Percentiles rank a stretch among this genome's conserved stretches.
phyloP scores from a whole-genome alignment of 2,113 vertebrate species.

The Nibea coibor region DNA sequence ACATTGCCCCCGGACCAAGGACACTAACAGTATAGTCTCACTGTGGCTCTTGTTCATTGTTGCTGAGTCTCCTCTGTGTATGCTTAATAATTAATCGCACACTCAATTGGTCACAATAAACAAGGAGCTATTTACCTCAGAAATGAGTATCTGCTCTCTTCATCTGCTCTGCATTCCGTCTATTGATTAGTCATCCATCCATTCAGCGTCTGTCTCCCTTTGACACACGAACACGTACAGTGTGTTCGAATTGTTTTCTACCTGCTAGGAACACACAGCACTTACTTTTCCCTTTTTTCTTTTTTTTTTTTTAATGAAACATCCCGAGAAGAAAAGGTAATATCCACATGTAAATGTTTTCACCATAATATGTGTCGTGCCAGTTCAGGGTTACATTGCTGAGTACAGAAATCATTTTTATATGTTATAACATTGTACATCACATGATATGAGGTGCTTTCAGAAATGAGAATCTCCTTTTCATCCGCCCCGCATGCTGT shows the following conservation, averaged over 20 bases:
- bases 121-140: constrained; percentile 57
- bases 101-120: constrained; percentile 71
- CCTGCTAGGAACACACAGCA: constrained; percentile 15
- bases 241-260: constrained; percentile 18
- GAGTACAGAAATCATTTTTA: not conserved
- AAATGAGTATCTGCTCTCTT: constrained; percentile 66
- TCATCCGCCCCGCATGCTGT: not conserved
- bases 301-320: constrained; percentile 20
- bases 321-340: constrained; percentile 1
- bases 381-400: not conserved
- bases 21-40: constrained; percentile 15
- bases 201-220: constrained; percentile 47
- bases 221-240: not conserved
- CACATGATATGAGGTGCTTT: not conserved
- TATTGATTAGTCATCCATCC: constrained; percentile 69
- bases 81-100: constrained; percentile 71
- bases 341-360: not conserved
- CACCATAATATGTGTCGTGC: not conserved
- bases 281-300: constrained; percentile 7
- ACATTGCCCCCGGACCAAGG: constrained; percentile 40
- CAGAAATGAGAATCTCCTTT: not conserved
- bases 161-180: constrained; percentile 53
- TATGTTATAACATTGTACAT: not conserved
- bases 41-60: constrained; percentile 2
- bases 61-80: constrained; percentile 44